phyloP scores from a whole-genome alignment of 2,113 vertebrate species.

The Erythrocercus mccallii region DNA sequence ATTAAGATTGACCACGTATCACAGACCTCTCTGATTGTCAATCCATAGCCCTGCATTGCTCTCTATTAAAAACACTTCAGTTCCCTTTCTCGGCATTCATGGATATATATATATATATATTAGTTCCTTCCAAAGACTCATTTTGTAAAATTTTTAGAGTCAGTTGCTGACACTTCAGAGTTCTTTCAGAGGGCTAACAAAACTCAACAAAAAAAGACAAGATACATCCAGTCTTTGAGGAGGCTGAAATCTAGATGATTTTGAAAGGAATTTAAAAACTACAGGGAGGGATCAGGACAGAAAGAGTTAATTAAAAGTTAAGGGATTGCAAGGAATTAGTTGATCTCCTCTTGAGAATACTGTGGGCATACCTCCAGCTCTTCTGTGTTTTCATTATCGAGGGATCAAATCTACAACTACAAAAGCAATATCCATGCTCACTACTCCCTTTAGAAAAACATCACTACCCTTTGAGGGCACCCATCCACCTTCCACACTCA shows the following conservation, averaged over 20 bases:
- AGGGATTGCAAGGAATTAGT: not conserved
- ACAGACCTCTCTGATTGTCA: not conserved
- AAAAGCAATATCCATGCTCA: not conserved
- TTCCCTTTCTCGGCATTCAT: not conserved
- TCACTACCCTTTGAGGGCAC: fast-evolving
- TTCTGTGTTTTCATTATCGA: not conserved
- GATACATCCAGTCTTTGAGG: not conserved
- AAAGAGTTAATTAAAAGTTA: not conserved
- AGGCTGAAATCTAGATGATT: not conserved
- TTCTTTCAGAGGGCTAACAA: not conserved
- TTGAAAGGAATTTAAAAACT: not conserved
- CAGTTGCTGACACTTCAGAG: not conserved
- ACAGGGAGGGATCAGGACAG: not conserved
- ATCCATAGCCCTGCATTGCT: not conserved
- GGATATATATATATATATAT: not conserved
- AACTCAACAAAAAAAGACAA: not conserved
- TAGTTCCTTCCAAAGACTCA: not conserved
- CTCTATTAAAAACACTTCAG: not conserved
- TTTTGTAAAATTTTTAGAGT: not conserved
- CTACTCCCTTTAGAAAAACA: not conserved
- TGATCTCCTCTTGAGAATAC: not conserved
- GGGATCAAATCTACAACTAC: not conserved
- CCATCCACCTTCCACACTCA: not conserved
- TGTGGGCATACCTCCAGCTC: not conserved
- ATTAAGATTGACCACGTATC: not conserved